Evolutionary conservation across 1,140 invertebrate species (phyloP).

Genomic region (Brachionus calyciflorus): DNA sequence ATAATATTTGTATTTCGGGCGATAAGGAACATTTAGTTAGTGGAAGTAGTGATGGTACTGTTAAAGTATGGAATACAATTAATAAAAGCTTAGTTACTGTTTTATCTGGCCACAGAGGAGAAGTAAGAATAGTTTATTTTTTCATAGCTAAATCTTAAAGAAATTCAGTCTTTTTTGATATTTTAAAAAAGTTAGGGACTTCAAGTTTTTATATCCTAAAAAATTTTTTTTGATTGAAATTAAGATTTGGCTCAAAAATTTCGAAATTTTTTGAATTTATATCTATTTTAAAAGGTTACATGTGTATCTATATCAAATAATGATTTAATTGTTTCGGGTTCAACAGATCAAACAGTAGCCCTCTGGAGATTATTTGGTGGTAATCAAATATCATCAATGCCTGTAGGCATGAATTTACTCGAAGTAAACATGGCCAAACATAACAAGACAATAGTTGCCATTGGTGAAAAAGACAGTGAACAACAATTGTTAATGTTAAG

Average conservation of each 20-base stretch:
- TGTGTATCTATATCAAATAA: conserved; percentile 46
- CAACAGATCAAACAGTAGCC: conserved; percentile 40
- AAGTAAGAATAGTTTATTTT: conserved; percentile 22
- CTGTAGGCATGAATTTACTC: conserved; percentile 36
- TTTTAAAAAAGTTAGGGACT: too few species aligned
- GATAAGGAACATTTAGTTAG: conserved; percentile 27
- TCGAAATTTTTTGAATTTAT: too few species aligned
- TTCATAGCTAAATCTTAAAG: too few species aligned
- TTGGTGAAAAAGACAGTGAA: conserved; percentile 46
- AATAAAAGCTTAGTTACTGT: conserved; percentile 11
- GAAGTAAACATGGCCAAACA: conserved; percentile 41
- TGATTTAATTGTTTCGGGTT: conserved; percentile 32
- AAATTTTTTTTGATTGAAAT: too few species aligned
- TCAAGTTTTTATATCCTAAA: too few species aligned
- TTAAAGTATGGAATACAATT: conserved; percentile 42
- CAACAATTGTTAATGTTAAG: conserved; percentile 47
- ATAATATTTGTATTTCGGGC: conserved; percentile 16
- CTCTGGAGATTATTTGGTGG: conserved; percentile 32
- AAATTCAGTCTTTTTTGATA: not conserved
- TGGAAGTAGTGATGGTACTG: conserved; percentile 38
- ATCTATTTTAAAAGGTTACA: not conserved
- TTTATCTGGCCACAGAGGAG: conserved; percentile 26
- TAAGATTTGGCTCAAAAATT: too few species aligned
- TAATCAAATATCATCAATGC: conserved; percentile 36
- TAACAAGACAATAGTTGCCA: conserved; percentile 47